These are phyloP conservation scores for Zosterops borbonicus DNA, from an alignment of 2,113 vertebrate genomes.

Conservation along the genomic window DNA sequence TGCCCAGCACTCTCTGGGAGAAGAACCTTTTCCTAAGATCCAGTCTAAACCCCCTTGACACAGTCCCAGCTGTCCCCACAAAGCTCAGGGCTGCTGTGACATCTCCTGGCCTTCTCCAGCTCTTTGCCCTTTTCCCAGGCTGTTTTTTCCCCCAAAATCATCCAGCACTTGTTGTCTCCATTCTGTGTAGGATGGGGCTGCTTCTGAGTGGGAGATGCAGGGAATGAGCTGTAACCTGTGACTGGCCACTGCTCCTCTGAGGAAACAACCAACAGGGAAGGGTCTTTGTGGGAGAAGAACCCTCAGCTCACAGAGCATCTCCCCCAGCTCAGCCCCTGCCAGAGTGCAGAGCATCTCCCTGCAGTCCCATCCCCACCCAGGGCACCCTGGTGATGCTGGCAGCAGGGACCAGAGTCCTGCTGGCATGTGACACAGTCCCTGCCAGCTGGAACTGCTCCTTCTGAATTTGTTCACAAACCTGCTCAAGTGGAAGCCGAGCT, in stretches of 20 bases:
- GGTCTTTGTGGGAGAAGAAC: background rate
- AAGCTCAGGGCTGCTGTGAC: background rate
- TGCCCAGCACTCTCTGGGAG: too few relatives aligned
- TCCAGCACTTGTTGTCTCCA: background rate
- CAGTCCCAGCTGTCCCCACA: background rate
- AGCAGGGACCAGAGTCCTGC: background rate
- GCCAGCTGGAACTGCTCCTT: background rate
- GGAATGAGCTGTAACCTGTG: background rate
- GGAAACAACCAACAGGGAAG: rapidly evolving
- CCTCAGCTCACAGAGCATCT: background rate
- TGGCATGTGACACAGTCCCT: background rate
- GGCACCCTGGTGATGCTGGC: background rate
- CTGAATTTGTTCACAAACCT: background rate
- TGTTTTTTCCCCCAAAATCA: background rate
- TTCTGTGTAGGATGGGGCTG: background rate
- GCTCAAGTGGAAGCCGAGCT: background rate
- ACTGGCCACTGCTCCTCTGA: rapidly evolving
- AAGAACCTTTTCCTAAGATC: background rate
- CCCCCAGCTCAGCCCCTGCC: background rate
- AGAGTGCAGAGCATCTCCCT: background rate
- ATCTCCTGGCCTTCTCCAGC: background rate
- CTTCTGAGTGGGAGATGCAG: background rate
- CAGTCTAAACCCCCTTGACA: background rate
- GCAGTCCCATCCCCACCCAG: background rate
- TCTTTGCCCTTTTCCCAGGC: background rate